A percentile compares a stretch with the other conserved stretches of the same genome.
Evolutionary conservation across 2,113 vertebrate species (phyloP).

Genomic region (Sorex fumeus): DNA sequence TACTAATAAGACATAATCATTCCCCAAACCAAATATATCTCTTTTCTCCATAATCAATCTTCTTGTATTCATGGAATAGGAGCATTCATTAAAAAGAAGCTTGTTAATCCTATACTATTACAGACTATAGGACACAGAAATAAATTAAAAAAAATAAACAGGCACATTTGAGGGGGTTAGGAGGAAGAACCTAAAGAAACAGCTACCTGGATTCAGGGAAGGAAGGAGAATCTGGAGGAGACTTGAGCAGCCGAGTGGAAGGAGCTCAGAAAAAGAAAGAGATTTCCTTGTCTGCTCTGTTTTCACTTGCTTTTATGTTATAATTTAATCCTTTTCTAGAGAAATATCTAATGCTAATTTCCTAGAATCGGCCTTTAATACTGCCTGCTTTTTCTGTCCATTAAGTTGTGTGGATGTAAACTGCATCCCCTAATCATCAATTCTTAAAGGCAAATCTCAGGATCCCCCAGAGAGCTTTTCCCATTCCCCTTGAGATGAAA

Average conservation of each 20-base stretch:
- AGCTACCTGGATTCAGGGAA: background rate
- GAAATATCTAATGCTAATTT: background rate
- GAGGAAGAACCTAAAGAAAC: background rate
- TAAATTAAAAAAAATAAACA: too few species aligned
- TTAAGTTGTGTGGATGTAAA: background rate
- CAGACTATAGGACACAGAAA: background rate
- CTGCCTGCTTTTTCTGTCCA: background rate
- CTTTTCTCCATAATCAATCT: background rate
- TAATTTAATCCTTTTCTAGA: background rate
- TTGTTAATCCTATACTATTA: background rate
- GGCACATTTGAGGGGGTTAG: background rate
- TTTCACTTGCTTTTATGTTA: background rate
- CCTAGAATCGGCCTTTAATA: background rate
- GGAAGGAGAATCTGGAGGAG: background rate
- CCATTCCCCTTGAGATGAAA: background rate
- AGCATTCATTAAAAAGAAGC: background rate
- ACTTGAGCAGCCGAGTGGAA: background rate
- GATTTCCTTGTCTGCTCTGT: background rate
- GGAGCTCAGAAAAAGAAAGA: background rate
- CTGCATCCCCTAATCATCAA: background rate
- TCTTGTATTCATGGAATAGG: background rate
- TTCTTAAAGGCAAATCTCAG: background rate
- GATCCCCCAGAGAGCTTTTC: background rate
- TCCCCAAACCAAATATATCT: background rate
- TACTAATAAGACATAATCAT: constrained; percentile 15